Percentiles rank a stretch among this genome's conserved stretches.
These are phyloP conservation scores for Agapornis roseicollis DNA, from an alignment of 2,113 vertebrate species.

Conservation along the genomic window DNA sequence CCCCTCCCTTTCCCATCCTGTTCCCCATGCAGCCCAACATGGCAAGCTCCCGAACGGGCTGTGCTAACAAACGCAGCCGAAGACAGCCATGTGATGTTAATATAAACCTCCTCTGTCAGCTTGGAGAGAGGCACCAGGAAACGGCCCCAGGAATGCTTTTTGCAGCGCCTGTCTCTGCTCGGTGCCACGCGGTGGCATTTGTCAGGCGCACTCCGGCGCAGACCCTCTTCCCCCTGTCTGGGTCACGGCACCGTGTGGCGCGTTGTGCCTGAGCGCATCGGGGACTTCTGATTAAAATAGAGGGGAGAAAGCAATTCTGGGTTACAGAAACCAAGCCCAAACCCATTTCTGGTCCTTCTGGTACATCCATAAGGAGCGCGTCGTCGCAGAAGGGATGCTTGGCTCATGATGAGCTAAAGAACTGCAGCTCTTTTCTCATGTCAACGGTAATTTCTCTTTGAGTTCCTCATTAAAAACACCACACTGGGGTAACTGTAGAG, in stretches of 20 bases:
- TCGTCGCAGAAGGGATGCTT: fast-evolving
- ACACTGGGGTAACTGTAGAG: not conserved
- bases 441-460: not conserved
- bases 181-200: not conserved
- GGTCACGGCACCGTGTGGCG: not conserved
- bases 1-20: fast-evolving
- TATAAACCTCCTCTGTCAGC: not conserved
- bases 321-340: not conserved
- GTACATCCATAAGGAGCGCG: fast-evolving
- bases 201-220: not conserved
- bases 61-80: not conserved
- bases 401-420: not conserved
- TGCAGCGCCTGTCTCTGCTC: not conserved
- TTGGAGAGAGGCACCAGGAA: not conserved
- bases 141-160: not conserved
- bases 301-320: fast-evolving
- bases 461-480: not conserved
- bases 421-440: not conserved
- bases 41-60: not conserved
- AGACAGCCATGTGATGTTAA: not conserved
- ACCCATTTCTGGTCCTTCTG: not conserved
- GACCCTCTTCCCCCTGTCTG: not conserved
- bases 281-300: not conserved
- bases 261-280: not conserved
- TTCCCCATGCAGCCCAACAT: not conserved